Conservation (phyloP, 2,113 vertebrate genomes). For the Passer montanus region DNA sequence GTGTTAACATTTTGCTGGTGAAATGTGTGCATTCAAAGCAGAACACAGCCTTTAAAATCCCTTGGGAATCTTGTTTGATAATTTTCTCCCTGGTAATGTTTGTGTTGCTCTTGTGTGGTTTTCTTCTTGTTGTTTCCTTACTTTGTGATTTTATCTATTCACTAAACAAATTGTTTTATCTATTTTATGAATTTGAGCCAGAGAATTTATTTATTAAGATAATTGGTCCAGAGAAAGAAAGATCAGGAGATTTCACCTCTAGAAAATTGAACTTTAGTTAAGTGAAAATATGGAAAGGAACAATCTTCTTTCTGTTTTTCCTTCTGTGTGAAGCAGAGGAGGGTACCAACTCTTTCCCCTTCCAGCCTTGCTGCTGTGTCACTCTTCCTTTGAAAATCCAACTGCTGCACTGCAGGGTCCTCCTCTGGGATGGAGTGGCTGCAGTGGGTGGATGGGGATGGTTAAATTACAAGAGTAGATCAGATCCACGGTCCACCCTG, state of each 20-base stretch:
- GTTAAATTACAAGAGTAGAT: not conserved
- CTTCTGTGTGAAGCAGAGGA: not conserved
- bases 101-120: not conserved
- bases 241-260: not conserved
- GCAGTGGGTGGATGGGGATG: not conserved
- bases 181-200: not conserved
- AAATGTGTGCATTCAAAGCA: not conserved
- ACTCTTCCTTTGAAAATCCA: not conserved
- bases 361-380: not conserved
- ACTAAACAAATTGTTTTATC: not conserved
- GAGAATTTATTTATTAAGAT: conserved; percentile 22
- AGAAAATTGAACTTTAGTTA: not conserved
- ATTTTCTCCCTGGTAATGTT: conserved; percentile 27
- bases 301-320: not conserved
- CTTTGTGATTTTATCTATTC: not conserved
- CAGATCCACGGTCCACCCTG: not conserved
- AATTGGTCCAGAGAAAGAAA: conserved; percentile 4
- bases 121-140: not conserved
- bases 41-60: conserved; percentile 1
- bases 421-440: not conserved
- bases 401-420: fast-evolving
- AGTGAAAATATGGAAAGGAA: not conserved
- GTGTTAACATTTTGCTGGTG: conserved; percentile 1
- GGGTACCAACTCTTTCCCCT: not conserved
- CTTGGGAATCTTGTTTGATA: not conserved